Conservation (phyloP, 2,113 vertebrate species). For the Redunca redunca region DNA sequence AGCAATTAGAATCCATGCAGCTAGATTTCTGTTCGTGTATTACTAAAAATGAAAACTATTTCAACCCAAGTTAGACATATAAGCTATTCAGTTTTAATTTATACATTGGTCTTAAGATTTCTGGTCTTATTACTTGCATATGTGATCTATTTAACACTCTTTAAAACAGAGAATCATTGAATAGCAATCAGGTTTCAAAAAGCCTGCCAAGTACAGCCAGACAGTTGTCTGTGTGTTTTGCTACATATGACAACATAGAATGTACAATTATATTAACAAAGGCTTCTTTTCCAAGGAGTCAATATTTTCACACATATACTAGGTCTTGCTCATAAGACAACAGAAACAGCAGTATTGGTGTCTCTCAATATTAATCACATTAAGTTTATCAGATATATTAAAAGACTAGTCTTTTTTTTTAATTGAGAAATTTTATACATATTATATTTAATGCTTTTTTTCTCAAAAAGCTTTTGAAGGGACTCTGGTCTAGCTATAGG, state of each 20-base stretch:
- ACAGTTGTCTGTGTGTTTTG: slow-evolving; percentile 60
- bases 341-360: slow-evolving; percentile 41
- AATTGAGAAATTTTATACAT: neutral
- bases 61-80: slow-evolving; percentile 35
- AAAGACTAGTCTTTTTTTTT: neutral
- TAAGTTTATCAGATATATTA: slow-evolving; percentile 43
- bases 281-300: slow-evolving; percentile 56
- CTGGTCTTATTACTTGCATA: slow-evolving; percentile 72
- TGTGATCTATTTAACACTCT: slow-evolving; percentile 68
- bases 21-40: slow-evolving; percentile 56
- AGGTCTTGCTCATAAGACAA: slow-evolving; percentile 15
- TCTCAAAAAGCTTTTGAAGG: neutral
- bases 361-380: slow-evolving; percentile 54
- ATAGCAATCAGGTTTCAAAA: slow-evolving; percentile 64
- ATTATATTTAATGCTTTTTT: neutral
- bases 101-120: slow-evolving; percentile 35
- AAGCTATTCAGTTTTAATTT: slow-evolving; percentile 45
- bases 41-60: slow-evolving; percentile 67
- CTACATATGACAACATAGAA: slow-evolving; percentile 69
- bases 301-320: slow-evolving; percentile 59
- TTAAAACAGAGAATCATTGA: slow-evolving; percentile 65
- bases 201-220: slow-evolving; percentile 55
- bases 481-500: neutral
- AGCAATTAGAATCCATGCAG: slow-evolving; percentile 74
- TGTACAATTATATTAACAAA: slow-evolving; percentile 60